Conservation (phyloP, 2,113 vertebrate genomes). For the Alexandromys fortis region DNA sequence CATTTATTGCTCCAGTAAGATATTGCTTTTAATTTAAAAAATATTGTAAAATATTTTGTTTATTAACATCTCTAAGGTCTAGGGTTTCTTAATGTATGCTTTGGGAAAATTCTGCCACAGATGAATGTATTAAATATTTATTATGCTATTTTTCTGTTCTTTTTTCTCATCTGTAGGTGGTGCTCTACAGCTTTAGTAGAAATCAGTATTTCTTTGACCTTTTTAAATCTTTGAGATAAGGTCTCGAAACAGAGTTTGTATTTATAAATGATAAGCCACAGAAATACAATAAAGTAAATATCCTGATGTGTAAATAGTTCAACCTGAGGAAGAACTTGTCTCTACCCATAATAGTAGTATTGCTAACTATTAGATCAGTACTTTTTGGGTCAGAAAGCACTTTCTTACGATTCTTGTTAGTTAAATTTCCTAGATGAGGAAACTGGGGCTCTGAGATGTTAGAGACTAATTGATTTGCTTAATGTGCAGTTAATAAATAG, state of each 20-base stretch:
- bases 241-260: background rate
- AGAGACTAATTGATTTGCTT: conserved; percentile 24
- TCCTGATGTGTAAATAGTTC: conserved; percentile 52
- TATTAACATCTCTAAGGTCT: background rate
- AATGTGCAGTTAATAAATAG: background rate
- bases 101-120: conserved; percentile 47
- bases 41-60: background rate
- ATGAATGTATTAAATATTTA: conserved; percentile 54
- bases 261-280: conserved; percentile 4
- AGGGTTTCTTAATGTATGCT: background rate
- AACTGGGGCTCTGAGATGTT: background rate
- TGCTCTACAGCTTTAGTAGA: conserved; percentile 81
- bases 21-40: background rate
- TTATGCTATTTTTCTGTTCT: background rate
- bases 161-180: conserved; percentile 86
- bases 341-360: conserved; percentile 12
- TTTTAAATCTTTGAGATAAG: background rate
- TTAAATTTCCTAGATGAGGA: background rate
- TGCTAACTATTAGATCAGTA: conserved; percentile 21
- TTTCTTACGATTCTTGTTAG: conserved; percentile 34
- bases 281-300: conserved; percentile 31
- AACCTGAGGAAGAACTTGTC: background rate
- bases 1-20: conserved; percentile 25
- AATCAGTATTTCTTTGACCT: conserved; percentile 38
- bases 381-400: conserved; percentile 48